phyloP scores from a whole-genome alignment of 2,113 vertebrate genomes.

The Toxotes chatareus region DNA sequence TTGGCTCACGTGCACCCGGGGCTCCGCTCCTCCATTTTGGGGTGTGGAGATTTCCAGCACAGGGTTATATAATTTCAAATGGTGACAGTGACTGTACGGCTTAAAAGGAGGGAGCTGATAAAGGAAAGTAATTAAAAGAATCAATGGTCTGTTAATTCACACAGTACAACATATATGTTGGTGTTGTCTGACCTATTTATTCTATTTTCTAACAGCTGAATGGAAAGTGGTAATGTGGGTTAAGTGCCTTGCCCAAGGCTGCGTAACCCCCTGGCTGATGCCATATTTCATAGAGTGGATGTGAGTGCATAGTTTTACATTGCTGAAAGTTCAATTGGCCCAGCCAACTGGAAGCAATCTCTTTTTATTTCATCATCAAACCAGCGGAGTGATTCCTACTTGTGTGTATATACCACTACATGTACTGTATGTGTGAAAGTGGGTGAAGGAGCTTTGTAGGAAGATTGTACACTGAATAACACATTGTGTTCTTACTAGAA shows the following conservation, averaged over 20 bases:
- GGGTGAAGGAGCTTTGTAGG: slow-evolving; percentile 21
- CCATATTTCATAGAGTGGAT: slow-evolving; percentile 51
- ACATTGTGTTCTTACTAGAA: slow-evolving; percentile 3
- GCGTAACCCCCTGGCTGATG: slow-evolving; percentile 19
- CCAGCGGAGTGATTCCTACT: slow-evolving; percentile 34
- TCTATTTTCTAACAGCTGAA: slow-evolving; percentile 41
- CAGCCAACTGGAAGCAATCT: slow-evolving; percentile 53
- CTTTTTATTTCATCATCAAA: slow-evolving; percentile 55
- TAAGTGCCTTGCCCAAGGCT: slow-evolving; percentile 68
- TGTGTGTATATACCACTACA: slow-evolving; percentile 3
- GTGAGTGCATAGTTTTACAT: slow-evolving; percentile 45
- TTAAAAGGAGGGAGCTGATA: slow-evolving; percentile 30
- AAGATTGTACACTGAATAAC: slow-evolving; percentile 8
- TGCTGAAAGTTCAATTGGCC: slow-evolving; percentile 44
- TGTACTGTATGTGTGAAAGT: slow-evolving; percentile 16
- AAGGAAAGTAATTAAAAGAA: slow-evolving; percentile 56
- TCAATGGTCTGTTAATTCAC: slow-evolving; percentile 42
- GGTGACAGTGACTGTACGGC: slow-evolving; percentile 54
- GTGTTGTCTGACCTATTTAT: slow-evolving; percentile 67
- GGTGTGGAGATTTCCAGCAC: slow-evolving; percentile 62
- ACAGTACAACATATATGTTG: slow-evolving; percentile 26
- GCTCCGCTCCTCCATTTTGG: slow-evolving; percentile 76
- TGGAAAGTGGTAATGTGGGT: slow-evolving; percentile 52
- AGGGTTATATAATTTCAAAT: slow-evolving; percentile 67
- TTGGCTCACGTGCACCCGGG: slow-evolving; percentile 73